Percentiles rank a stretch among this genome's conserved stretches.
Conservation (phyloP, 2,113 vertebrate genomes). For the Pelobates fuscus region DNA sequence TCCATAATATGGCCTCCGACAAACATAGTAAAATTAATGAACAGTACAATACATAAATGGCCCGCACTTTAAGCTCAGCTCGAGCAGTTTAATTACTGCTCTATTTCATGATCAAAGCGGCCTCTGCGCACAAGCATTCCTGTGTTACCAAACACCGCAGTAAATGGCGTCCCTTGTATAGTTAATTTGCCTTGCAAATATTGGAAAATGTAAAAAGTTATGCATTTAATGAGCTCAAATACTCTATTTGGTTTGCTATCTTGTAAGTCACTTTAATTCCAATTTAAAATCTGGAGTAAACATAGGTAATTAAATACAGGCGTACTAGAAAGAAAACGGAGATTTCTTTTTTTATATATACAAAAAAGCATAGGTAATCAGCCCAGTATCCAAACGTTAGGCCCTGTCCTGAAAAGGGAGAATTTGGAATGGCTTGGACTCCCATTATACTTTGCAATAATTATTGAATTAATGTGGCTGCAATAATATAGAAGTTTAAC, state of each 20-base stretch:
- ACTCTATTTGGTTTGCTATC: background rate
- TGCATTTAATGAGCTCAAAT: slow-evolving; percentile 16
- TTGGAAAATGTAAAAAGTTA: background rate
- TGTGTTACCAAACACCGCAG: background rate
- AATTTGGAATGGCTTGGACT: too few relatives aligned
- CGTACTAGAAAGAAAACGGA: background rate
- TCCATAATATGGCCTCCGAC: slow-evolving; percentile 12
- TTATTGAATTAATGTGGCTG: too few relatives aligned
- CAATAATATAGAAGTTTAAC: too few relatives aligned
- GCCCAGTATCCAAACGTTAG: too few relatives aligned
- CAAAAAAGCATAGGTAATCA: too few relatives aligned
- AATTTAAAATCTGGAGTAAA: slow-evolving; percentile 9
- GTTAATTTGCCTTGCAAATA: slow-evolving; percentile 15
- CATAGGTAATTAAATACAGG: slow-evolving; percentile 1
- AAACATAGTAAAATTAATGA: slow-evolving; percentile 34
- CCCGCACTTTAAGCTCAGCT: slow-evolving; percentile 20
- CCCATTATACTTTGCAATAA: too few relatives aligned
- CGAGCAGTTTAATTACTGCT: slow-evolving; percentile 24
- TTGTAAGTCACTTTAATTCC: slow-evolving; percentile 21
- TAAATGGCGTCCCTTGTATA: slow-evolving; percentile 6
- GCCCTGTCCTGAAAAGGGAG: too few relatives aligned
- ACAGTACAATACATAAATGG: slow-evolving; percentile 24
- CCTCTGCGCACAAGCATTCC: background rate
- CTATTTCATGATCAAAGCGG: slow-evolving; percentile 25
- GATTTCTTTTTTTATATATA: too few relatives aligned